Percentiles rank a stretch among this genome's conserved stretches.
Evolutionary conservation across 1,140 invertebrate genomes (phyloP).

Genomic region (Drosophila kepulauana): DNA sequence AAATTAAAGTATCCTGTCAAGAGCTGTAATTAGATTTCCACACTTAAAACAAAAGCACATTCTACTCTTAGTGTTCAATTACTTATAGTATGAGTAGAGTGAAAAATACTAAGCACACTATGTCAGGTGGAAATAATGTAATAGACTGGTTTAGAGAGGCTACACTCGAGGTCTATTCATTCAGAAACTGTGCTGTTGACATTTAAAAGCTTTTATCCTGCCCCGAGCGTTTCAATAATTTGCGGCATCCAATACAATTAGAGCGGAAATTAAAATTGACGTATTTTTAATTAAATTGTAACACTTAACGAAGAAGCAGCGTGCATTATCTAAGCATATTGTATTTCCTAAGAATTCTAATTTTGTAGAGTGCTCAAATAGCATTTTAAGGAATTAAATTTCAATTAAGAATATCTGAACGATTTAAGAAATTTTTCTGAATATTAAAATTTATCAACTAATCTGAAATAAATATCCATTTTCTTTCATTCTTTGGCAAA

Average conservation of each 20-base stretch:
- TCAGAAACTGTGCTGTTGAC: neutral
- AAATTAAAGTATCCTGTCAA: slow-evolving; percentile 16
- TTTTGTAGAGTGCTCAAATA: neutral
- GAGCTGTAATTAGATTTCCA: slow-evolving; percentile 53
- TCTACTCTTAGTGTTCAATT: neutral
- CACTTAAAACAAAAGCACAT: slow-evolving; percentile 22
- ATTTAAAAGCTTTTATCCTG: slow-evolving; percentile 2
- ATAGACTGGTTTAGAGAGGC: neutral
- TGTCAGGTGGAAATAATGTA: neutral
- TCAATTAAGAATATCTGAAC: no score
- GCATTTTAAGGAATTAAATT: neutral
- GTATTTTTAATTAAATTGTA: neutral
- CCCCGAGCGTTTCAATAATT: slow-evolving; percentile 2
- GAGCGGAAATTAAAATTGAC: slow-evolving; percentile 3
- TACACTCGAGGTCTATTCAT: neutral
- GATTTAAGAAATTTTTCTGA: no score
- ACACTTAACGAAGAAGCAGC: neutral
- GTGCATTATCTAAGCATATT: neutral
- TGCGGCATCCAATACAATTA: slow-evolving; percentile 2
- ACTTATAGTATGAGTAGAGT: neutral
- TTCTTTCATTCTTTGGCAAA: slow-evolving; percentile 15
- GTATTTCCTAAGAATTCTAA: neutral
- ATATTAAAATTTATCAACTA: neutral
- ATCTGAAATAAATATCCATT: no score
- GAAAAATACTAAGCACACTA: neutral